Evolutionary conservation across 2,797 vertebrate species (phyloP), one percentile per base, ranked within the genome.

Genomic region (Lagodon rhomboides): DNA sequence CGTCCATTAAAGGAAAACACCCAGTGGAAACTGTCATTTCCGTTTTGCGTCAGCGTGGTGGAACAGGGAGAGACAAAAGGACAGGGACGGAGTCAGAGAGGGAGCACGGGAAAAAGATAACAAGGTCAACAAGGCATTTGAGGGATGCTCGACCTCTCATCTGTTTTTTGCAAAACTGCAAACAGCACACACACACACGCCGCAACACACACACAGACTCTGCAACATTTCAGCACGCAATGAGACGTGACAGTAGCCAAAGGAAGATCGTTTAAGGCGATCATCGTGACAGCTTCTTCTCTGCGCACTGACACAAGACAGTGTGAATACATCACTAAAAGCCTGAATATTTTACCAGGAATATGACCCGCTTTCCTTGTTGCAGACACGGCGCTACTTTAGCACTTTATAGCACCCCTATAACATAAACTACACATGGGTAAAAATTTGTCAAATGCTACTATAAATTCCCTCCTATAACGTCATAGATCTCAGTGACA

Each of bases 71-170:
- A 92, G 79, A 91, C 80, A 54, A 80, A 89, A 72, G 62, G 70
- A 90, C 75, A 75, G 77, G 78, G 54, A 83, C 23, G n/a, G 73
- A 84, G 76, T 73, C 72, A 79, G 75, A 79, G 68, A 46, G 58
- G 70, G 64, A 80, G 70, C 67, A 54, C 30, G 69, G 75, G 55
- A 79, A 77, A 79, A 56, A 76, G 71, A 66, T 83, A 86, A 85
- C 89, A 89, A 92, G 91, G 93, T 92, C 89, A 92, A 90, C 79
- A 63, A 85, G 44, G 86, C 83, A 85, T 87, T 90, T 90, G 86
- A 91, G 84, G 85, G 87, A 85, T 59, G 68, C 76, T 81, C 80
- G 30, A 87, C 86, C 87, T 76, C 85, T 72, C 77, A 46, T 88
- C 70, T 83, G 54, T 66, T 83, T 83, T 85, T 74, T 78, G 41